These are phyloP conservation scores for Torymus auratus DNA, from an alignment of 2,888 invertebrate genomes.

Conservation along the genomic window DNA sequence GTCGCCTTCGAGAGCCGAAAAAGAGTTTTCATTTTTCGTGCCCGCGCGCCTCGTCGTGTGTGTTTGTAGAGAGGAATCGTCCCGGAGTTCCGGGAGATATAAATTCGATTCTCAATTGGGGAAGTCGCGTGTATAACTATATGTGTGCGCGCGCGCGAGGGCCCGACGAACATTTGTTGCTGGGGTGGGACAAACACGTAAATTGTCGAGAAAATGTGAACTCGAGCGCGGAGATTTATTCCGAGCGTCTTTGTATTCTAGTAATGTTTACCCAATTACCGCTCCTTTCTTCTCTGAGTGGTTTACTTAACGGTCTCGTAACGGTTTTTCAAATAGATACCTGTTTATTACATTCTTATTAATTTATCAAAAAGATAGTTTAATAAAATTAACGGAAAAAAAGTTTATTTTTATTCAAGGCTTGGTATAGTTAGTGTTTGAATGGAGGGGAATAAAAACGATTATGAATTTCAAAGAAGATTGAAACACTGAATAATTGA, in stretches of 20 bases:
- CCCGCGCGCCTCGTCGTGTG: no score
- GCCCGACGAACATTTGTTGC: not conserved
- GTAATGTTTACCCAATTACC: constrained; percentile 22
- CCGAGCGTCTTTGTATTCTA: not conserved
- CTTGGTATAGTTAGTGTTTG: no score
- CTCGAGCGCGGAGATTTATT: constrained; percentile 20
- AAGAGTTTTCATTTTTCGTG: constrained; percentile 45
- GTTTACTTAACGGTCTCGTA: no score
- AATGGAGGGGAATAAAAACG: no score
- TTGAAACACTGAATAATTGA: no score
- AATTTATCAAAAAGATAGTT: no score
- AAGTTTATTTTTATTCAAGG: no score
- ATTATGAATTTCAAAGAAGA: no score
- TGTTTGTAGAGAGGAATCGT: not conserved
- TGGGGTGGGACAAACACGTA: not conserved
- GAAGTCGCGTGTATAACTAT: not conserved
- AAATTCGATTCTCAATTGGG: constrained; percentile 40
- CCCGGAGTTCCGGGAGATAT: constrained; percentile 27
- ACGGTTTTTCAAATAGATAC: no score
- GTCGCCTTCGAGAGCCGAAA: not conserved
- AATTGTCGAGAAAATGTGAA: constrained; percentile 17
- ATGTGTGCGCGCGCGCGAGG: not conserved
- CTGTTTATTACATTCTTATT: no score
- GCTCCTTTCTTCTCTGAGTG: not conserved
- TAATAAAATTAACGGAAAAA: no score